A percentile compares a stretch with the other conserved stretches of the same genome.
Evolutionary conservation across 2,888 invertebrate genomes (phyloP).

Genomic region (Matsumyia berberina): DNA sequence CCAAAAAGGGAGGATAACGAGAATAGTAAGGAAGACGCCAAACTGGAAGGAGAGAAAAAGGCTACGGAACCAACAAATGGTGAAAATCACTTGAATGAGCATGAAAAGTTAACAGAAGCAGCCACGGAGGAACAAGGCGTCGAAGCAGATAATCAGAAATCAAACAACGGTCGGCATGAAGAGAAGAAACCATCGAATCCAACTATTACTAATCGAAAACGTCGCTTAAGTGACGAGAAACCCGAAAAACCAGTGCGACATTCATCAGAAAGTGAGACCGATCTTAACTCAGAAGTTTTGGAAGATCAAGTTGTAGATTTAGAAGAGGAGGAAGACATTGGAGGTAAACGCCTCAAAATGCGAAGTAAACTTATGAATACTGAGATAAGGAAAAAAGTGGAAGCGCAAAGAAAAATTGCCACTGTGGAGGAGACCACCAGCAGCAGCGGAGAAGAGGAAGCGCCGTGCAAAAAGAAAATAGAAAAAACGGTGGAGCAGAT

Average conservation of each 20-base stretch:
- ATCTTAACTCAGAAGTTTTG: slow-evolving; percentile 84
- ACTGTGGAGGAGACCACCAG: slow-evolving; percentile 81
- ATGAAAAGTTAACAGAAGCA: not conserved
- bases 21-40: slow-evolving; percentile 24
- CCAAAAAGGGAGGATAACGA: slow-evolving; percentile 77
- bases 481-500: slow-evolving; percentile 33
- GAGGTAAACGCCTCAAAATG: slow-evolving; percentile 83
- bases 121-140: not conserved
- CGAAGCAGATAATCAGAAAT: not conserved
- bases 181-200: not conserved
- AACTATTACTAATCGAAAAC: slow-evolving; percentile 79
- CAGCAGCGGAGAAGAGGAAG: slow-evolving; percentile 81
- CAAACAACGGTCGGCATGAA: slow-evolving; percentile 30
- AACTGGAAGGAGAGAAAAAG: slow-evolving; percentile 15
- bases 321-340: slow-evolving; percentile 81
- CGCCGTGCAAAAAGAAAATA: slow-evolving; percentile 77
- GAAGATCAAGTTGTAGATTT: slow-evolving; percentile 83
- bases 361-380: slow-evolving; percentile 80
- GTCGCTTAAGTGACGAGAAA: slow-evolving; percentile 80
- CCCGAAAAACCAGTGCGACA: slow-evolving; percentile 79
- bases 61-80: slow-evolving; percentile 60
- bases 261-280: slow-evolving; percentile 82
- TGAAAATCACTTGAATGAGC: slow-evolving; percentile 44
- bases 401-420: slow-evolving; percentile 79
- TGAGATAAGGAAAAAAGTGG: slow-evolving; percentile 82